phyloP scores from a whole-genome alignment of 2,113 vertebrate genomes.

The Calcarius ornatus region DNA sequence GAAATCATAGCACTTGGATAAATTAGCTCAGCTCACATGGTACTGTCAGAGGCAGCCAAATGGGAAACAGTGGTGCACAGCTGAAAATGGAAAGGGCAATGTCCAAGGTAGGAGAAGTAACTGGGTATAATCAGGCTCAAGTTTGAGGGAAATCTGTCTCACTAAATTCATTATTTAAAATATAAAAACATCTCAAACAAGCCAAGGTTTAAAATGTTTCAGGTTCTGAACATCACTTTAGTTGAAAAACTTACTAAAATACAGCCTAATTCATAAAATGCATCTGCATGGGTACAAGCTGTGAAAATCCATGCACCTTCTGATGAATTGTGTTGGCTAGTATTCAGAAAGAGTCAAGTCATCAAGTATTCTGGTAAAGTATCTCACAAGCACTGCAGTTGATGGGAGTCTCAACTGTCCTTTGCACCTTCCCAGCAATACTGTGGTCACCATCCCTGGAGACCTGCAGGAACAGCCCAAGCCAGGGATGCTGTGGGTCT shows the following conservation, averaged over 20 bases:
- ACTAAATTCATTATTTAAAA: neutral
- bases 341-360: neutral
- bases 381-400: neutral
- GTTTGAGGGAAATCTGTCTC: neutral
- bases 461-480: neutral
- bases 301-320: neutral
- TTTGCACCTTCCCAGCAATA: neutral
- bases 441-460: neutral
- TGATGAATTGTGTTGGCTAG: neutral
- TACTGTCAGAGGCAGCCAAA: neutral
- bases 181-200: neutral
- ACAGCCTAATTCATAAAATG: neutral
- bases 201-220: neutral
- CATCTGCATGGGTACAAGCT: neutral
- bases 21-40: neutral
- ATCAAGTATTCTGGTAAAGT: neutral
- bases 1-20: neutral
- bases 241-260: neutral
- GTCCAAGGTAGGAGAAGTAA: neutral
- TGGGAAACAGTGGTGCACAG: neutral
- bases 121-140: neutral
- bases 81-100: neutral
- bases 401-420: fast-evolving
- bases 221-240: neutral
- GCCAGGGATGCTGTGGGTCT: neutral